A percentile compares a stretch with the other conserved stretches of the same genome.
Conservation (phyloP, 2,888 invertebrate genomes). For the Lepidochitona cinerea region DNA sequence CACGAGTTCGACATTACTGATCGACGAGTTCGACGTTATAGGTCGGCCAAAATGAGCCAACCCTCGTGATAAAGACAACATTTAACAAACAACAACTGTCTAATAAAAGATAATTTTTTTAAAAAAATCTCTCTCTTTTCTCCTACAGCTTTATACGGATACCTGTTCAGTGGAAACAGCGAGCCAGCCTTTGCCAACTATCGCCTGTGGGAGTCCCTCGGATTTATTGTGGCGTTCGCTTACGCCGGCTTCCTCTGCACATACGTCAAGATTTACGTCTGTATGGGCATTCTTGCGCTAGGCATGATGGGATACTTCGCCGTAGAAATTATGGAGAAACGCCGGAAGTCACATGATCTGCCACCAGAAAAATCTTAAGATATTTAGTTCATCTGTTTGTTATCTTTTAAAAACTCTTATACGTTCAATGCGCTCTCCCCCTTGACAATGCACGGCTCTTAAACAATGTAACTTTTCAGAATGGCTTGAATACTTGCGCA, state of each 20-base stretch:
- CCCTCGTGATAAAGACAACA: too few species aligned
- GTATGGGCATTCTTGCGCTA: conserved; percentile 78
- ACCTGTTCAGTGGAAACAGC: conserved; percentile 86
- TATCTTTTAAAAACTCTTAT: too few species aligned
- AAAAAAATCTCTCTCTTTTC: background rate
- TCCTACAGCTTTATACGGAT: conserved; percentile 79
- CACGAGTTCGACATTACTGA: too few species aligned
- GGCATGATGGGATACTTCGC: conserved; percentile 83
- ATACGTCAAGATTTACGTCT: conserved; percentile 79
- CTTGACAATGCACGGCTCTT: too few species aligned
- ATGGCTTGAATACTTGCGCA: too few species aligned
- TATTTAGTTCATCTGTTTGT: too few species aligned
- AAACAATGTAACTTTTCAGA: too few species aligned
- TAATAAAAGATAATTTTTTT: too few species aligned
- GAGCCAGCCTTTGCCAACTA: conserved; percentile 95
- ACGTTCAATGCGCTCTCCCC: too few species aligned
- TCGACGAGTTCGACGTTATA: too few species aligned
- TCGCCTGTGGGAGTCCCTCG: conserved; percentile 91
- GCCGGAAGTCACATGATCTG: conserved; percentile 2
- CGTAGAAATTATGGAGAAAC: conserved; percentile 27
- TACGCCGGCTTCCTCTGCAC: conserved; percentile 85
- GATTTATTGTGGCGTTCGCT: conserved; percentile 88
- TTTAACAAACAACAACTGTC: too few species aligned
- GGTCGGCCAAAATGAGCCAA: too few species aligned
- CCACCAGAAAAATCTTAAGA: background rate